Evolutionary conservation across 2,797 vertebrate genomes (phyloP).

Genomic region (Acridotheres tristis): DNA sequence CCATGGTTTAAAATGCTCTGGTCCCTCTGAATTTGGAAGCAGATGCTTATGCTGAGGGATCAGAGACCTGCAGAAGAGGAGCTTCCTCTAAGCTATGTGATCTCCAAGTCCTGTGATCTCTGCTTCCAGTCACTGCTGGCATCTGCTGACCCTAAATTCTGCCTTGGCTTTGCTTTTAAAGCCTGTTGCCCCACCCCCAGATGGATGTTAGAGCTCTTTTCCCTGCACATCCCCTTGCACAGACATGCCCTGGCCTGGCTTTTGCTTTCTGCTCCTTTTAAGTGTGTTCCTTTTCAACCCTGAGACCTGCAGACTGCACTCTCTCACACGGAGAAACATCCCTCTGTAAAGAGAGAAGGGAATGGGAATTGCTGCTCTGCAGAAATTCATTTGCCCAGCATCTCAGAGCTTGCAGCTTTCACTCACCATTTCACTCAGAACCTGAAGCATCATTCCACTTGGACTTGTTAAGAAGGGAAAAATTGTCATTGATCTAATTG

Average conservation of each 20-base stretch:
- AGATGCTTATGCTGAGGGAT: neutral
- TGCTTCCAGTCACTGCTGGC: neutral
- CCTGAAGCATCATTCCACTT: neutral
- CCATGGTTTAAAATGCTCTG: neutral
- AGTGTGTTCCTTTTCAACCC: neutral
- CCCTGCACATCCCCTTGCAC: neutral
- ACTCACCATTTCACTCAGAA: neutral
- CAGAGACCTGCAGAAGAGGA: neutral
- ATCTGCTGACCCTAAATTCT: neutral
- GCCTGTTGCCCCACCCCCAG: neutral
- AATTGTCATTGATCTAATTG: neutral
- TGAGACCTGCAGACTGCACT: neutral
- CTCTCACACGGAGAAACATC: neutral
- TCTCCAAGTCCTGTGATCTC: neutral
- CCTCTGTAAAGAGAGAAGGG: neutral
- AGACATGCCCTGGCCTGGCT: neutral
- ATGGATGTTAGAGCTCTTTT: neutral
- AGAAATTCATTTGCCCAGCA: neutral
- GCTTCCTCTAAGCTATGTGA: neutral
- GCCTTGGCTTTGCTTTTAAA: neutral
- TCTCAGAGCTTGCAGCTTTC: neutral
- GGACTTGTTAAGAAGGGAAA: neutral
- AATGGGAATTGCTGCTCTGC: neutral
- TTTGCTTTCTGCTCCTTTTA: slow-evolving; percentile 2
- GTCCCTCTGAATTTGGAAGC: neutral